A percentile compares a stretch with the other conserved stretches of the same genome.
These are phyloP conservation scores for Caenorhabditis brenneri DNA, from an alignment of 1,140 invertebrate species.

Conservation along the genomic window DNA sequence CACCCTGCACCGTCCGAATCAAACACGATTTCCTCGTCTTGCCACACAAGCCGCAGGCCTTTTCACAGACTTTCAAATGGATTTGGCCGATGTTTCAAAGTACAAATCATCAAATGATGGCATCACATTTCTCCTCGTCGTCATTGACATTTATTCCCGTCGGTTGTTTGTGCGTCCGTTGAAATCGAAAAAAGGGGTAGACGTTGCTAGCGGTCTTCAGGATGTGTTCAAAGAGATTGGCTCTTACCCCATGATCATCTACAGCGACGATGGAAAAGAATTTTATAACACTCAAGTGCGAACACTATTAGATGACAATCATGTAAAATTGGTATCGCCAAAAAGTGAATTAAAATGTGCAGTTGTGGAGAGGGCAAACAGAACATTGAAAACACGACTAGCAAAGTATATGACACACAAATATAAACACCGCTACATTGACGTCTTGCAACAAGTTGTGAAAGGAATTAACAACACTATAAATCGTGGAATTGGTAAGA, in stretches of 20 bases:
- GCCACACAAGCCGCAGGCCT: not conserved
- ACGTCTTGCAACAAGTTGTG: not conserved
- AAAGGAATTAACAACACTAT: not conserved
- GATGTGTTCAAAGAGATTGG: not conserved
- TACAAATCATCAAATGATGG: not conserved
- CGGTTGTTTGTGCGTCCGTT: not conserved
- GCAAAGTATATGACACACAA: slow-evolving; percentile 3
- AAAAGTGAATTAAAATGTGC: not conserved
- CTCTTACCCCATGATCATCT: not conserved
- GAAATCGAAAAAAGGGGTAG: not conserved
- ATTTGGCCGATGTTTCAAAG: not conserved
- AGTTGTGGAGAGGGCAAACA: not conserved
- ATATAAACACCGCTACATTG: not conserved
- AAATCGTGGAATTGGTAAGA: not conserved
- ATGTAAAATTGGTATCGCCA: not conserved
- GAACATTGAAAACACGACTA: not conserved
- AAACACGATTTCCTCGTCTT: not conserved
- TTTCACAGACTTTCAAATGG: not conserved
- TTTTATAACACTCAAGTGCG: not conserved
- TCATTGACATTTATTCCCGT: not conserved
- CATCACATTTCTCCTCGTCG: not conserved
- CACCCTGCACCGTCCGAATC: not conserved
- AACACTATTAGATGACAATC: not conserved
- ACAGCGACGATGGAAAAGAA: not conserved
- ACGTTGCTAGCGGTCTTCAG: not conserved